Evolutionary conservation across 2,888 invertebrate genomes (phyloP), one percentile per base, ranked within the genome.

Genomic region (Calameuta pallipes): DNA sequence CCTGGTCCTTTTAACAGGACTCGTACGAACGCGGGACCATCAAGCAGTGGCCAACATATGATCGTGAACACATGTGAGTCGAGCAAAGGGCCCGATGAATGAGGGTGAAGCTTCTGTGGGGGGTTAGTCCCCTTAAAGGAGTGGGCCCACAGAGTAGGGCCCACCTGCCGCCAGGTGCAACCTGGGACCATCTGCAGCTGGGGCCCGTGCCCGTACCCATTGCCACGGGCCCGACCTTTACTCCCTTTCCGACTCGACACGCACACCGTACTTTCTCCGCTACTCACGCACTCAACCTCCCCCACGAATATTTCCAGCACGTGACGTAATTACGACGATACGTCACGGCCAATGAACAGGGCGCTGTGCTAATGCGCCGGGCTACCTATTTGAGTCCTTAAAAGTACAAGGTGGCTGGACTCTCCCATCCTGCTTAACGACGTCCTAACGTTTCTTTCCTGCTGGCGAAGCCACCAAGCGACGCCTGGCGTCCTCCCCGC

Each of bases 131-230:
- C 78, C 75, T 75, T 77, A 81, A 81, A 80, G 81, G 82, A 78
- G 83, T 71, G 79, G 82, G 82, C 79, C 86, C 88, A 88, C 88
- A 77, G 82, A 84, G 82, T 79, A 79, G 80, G 82, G 77, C 81
- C 85, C 87, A 87, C 87, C 87, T 88, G 87, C 87, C 87, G 87
- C 87, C 90, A 90, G 90, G 90, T 90, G 90, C 84, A 75, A 82
- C 80, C 78, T 81, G 76, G 80, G 80, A 80, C 87, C 90, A 90
- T 90, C 90, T 90, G 90, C 85, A 82, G 76, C 80, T 84, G 83
- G 86, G 87, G 82, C 86, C 83, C 86, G 87, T 87, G 87, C 41
- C 41, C 41, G 41, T 41, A 41, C 41, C 41, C 41, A 41, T 41
- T 41, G 15, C 85, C 85, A 83, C 82, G 80, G 82, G 83, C 82